Base-by-base conservation (phyloP, 2,888 invertebrate genomes). In the Eumacrocentrus americanus region DNA sequence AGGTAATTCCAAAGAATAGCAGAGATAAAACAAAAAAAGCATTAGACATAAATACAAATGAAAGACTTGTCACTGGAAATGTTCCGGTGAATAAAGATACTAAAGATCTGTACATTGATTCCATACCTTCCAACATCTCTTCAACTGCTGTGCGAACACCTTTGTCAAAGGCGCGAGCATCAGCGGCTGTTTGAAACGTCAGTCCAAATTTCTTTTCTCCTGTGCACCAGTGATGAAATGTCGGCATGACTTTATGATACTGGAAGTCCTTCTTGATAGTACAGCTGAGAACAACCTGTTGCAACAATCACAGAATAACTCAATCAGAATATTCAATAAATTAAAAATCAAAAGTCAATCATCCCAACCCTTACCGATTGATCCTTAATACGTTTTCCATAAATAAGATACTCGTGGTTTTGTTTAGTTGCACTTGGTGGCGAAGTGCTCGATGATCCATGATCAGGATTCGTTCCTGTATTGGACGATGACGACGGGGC, bases 161-260 rank as follows among this genome's bases (percentile, higher is more conserved):
- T 78, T 91, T 92, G 80, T 96, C 96, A 82, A 97, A 97, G 56
- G 95, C 94, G 66, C 95, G 84, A 34, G 95, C 96, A 83, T 97
- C 94, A 6, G 95, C 95, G 35, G 95, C 95, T 54, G 95, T 94
- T 82, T 95, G 95, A 85, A 98, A 98, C 54, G 96, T 96, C 70
- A 98, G 86, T 51, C 97, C 98, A 84, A 94, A 97, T 70, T 93
- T 90, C 83, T 94, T 94, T 83, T 95, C 94, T 60, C 94, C 96
- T 16, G 95, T 95, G 79, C 91, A 91, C 97, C 97, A 98, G 83
- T 97, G 97, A 84, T 97, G 96, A 86, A 98, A 98, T 46, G 96
- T 96, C 29, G 98, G 97, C 92, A 96, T 97, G 75, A 96, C 95
- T 85, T 94, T 95, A 83, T 94, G 94, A 85, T 97, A 97, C 81